Percentiles rank a stretch among this genome's conserved stretches.
Conservation (phyloP, 2,888 invertebrate genomes). For the Drosophila demipolita region DNA sequence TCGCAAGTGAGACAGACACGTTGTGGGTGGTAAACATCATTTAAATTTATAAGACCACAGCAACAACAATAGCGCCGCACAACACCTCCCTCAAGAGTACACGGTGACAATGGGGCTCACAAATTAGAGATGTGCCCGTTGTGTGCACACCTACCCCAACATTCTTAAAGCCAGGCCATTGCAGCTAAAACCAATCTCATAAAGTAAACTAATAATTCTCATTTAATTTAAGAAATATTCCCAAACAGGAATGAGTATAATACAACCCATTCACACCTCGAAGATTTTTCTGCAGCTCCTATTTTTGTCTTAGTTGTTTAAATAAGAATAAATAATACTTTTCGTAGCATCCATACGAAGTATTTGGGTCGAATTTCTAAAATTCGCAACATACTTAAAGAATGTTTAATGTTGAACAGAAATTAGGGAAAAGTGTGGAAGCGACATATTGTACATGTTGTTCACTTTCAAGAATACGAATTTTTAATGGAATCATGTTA, state of each 20-base stretch:
- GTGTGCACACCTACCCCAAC: background rate
- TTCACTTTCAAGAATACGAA: background rate
- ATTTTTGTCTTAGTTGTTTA: background rate
- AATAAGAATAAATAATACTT: background rate
- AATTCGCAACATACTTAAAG: background rate
- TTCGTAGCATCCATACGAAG: background rate
- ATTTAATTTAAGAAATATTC: background rate
- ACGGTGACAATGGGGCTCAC: slow-evolving; percentile 35
- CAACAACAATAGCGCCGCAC: slow-evolving; percentile 18
- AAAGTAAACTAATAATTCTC: background rate
- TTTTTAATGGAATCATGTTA: background rate
- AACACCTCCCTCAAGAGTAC: slow-evolving; percentile 21
- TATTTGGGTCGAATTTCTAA: too few relatives aligned
- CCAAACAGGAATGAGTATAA: background rate
- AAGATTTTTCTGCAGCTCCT: background rate
- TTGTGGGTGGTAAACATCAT: slow-evolving; percentile 57
- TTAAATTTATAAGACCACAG: slow-evolving; percentile 69
- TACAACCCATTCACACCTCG: background rate
- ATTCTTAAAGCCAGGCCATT: background rate
- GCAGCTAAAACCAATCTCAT: background rate
- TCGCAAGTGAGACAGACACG: slow-evolving; percentile 28
- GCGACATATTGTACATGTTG: background rate
- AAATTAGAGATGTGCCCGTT: slow-evolving; percentile 41
- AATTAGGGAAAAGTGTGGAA: background rate
- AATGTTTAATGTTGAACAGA: background rate